phyloP scores from a whole-genome alignment of 2,113 vertebrate species.

The Mesocricetus auratus region DNA sequence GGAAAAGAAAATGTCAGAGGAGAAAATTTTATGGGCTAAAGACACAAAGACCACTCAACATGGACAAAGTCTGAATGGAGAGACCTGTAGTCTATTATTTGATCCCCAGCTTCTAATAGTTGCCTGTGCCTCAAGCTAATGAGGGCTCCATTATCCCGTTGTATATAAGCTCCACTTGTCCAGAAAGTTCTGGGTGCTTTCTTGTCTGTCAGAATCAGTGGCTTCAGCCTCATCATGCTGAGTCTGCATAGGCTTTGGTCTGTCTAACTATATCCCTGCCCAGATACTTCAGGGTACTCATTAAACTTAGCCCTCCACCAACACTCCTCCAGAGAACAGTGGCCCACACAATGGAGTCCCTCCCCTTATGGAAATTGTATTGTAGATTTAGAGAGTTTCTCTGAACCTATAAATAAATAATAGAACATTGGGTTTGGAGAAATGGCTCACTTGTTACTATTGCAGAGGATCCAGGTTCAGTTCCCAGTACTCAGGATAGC shows the following conservation, averaged over 20 bases:
- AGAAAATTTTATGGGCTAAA: neutral
- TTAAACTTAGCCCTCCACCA: neutral
- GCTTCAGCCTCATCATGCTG: neutral
- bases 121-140: neutral
- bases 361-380: neutral
- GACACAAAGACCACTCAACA: neutral
- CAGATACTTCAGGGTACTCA: rapidly evolving
- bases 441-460: neutral
- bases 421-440: neutral
- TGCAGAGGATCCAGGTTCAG: neutral
- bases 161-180: neutral
- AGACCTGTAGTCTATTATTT: neutral
- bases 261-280: neutral
- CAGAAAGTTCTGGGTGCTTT: neutral
- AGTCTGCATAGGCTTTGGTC: neutral
- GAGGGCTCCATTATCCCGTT: neutral
- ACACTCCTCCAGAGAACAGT: neutral
- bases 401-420: neutral
- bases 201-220: neutral
- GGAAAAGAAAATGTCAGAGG: neutral
- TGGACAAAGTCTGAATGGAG: neutral
- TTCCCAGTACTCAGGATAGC: neutral
- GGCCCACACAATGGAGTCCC: neutral
- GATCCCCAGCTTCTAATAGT: neutral
- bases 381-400: constrained; percentile 6